Evolutionary conservation across 2,113 vertebrate genomes (phyloP).

Genomic region (Seriola quinqueradiata): DNA sequence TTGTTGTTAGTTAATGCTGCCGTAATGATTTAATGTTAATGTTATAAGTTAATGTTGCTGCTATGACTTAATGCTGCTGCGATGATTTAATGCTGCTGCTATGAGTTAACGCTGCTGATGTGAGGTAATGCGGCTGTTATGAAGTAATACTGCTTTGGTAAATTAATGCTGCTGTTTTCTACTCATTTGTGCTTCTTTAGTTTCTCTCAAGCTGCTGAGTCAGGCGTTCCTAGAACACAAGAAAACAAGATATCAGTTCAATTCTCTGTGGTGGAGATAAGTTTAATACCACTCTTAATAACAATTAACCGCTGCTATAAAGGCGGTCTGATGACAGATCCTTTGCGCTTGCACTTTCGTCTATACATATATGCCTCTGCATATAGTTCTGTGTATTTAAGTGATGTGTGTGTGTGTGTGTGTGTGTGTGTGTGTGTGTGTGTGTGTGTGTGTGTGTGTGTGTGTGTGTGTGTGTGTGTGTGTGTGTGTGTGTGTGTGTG

Average conservation of each 20-base stretch:
- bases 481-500: neutral
- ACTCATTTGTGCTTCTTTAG: neutral
- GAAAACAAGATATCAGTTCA: neutral
- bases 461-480: neutral
- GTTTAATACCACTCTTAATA: neutral
- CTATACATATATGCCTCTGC: neutral
- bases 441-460: neutral
- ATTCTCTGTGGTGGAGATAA: neutral
- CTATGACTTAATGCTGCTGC: neutral
- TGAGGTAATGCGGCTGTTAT: neutral
- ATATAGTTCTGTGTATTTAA: neutral
- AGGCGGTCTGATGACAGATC: constrained; percentile 15
- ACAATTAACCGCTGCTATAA: constrained; percentile 9
- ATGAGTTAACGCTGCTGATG: neutral
- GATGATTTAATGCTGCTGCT: neutral
- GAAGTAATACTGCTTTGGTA: neutral
- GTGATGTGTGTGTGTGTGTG: neutral
- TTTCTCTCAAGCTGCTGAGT: neutral
- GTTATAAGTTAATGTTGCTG: neutral
- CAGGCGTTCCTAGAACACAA: neutral
- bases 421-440: neutral
- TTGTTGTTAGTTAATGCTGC: neutral
- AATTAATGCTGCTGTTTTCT: neutral
- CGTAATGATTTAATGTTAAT: neutral
- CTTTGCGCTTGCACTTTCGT: constrained; percentile 10